Evolutionary conservation across 2,888 invertebrate species (phyloP), one percentile per base, ranked within the genome.

Genomic region (Drosophila nr. fundita): DNA sequence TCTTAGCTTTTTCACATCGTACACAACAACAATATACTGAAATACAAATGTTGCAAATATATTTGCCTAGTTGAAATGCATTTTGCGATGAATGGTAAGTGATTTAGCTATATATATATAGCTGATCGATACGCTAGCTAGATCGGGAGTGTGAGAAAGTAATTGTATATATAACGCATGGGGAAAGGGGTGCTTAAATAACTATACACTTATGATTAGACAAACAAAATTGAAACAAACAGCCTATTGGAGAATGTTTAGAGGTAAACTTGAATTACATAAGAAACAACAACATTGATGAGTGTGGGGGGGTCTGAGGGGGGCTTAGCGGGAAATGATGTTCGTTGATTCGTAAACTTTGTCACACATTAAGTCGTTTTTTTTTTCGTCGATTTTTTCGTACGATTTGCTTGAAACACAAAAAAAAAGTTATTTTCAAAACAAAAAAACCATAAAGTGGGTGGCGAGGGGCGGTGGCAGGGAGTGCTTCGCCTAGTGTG

Each of bases 141-240:
- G 60, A 36, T 68, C 65, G 73, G 52, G 68, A 58, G 50, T 66
- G 53, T 70, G 48, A 67, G 72, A 57, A 52, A 55, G 58, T 69
- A 30, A 24, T 59, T 48, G 63, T 73, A 75, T 82, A 90, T 90
- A 90, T 90, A 90, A 90, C 90, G 90, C 90, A 91, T 84, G 30
- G 10, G 11, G 91, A 87, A 89, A 82, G 21, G 40, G 11, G 53
- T 70, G 76, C 83, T 79, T 90, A 82, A 67, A 73, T 59, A 87
- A 73, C 81, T 81, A 89, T 59, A 72, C 59, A 69, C 82, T 87
- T 83, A 83, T 78, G 77, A 79, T 77, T 81, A 83, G 63, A 76
- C 82, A 87, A 89, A 89, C 73, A 88, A 79, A 77, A 72, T 87
- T 87, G 89, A 90, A 90, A 91, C 91, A 91, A 91, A 90, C 90